phyloP scores from a whole-genome alignment of 2,888 invertebrate species.

The Papilio demoleus region DNA sequence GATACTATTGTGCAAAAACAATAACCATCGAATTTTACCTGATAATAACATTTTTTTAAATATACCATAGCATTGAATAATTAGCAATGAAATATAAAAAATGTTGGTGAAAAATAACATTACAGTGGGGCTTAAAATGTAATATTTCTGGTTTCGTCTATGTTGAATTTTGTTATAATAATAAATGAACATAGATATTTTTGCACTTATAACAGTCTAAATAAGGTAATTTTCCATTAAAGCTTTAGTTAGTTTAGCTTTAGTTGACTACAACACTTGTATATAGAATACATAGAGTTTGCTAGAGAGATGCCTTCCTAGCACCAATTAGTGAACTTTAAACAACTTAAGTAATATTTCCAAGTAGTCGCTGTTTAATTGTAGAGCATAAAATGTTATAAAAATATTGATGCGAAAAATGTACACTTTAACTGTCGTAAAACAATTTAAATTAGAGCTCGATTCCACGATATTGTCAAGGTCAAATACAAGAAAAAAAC shows the following conservation, averaged over 20 bases:
- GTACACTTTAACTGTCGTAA: constrained; percentile 1
- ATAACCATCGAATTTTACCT: constrained; percentile 45
- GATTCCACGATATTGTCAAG: constrained; percentile 25
- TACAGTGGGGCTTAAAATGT: too few relatives aligned
- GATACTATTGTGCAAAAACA: constrained; percentile 57
- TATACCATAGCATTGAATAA: constrained; percentile 4
- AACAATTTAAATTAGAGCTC: constrained; percentile 10
- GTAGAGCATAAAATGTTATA: background rate
- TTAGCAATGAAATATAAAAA: background rate
- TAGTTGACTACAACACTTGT: too few relatives aligned
- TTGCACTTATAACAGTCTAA: background rate
- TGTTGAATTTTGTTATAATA: background rate
- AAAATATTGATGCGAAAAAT: constrained; percentile 7
- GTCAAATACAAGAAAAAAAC: constrained; percentile 15
- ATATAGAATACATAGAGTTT: too few relatives aligned
- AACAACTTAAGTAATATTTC: constrained; percentile 2
- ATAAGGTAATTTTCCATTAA: background rate
- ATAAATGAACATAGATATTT: background rate
- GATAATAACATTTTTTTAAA: constrained; percentile 8
- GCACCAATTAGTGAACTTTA: constrained; percentile 11
- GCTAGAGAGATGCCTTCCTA: background rate
- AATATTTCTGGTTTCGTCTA: too few relatives aligned
- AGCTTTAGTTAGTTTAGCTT: too few relatives aligned
- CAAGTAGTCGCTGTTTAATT: constrained; percentile 15
- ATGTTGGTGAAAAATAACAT: too few relatives aligned